phyloP scores from a whole-genome alignment of 2,797 vertebrate genomes.

The Melanotaenia parkinsoni region DNA sequence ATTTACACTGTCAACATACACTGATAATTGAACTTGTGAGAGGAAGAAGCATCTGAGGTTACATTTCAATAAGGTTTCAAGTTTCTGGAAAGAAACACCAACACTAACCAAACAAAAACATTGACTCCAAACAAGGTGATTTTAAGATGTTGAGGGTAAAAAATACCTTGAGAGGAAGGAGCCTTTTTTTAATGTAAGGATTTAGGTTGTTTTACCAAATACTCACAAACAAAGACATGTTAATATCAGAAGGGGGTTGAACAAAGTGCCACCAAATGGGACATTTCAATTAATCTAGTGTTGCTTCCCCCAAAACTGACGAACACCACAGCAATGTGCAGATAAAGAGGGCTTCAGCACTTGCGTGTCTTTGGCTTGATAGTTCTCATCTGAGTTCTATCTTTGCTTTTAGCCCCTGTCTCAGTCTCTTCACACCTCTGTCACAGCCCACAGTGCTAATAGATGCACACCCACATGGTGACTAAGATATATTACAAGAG shows the following conservation, averaged over 20 bases:
- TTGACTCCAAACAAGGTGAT: background rate
- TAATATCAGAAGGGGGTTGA: background rate
- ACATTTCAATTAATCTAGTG: background rate
- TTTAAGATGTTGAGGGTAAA: background rate
- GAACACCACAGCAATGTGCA: background rate
- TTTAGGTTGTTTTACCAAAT: no score
- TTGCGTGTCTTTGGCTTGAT: background rate
- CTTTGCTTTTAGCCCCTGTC: constrained; percentile 63
- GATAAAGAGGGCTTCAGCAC: background rate
- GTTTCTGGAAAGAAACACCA: constrained; percentile 8
- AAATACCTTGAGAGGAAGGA: no score
- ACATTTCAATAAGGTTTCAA: background rate
- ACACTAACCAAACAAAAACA: background rate
- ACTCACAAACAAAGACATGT: background rate
- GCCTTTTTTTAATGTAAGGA: no score
- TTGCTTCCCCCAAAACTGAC: background rate
- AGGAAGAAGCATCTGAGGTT: background rate
- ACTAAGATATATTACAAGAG: constrained; percentile 70
- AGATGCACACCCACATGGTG: constrained; percentile 76
- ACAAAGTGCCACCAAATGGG: background rate
- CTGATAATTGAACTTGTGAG: background rate
- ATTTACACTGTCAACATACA: background rate
- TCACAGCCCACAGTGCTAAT: constrained; percentile 71
- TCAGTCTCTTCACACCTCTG: constrained; percentile 69
- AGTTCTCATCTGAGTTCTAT: constrained; percentile 41